Evolutionary conservation across 2,888 invertebrate species (phyloP), one percentile per base, ranked within the genome.

Genomic region (Trachelus troglodyta): DNA sequence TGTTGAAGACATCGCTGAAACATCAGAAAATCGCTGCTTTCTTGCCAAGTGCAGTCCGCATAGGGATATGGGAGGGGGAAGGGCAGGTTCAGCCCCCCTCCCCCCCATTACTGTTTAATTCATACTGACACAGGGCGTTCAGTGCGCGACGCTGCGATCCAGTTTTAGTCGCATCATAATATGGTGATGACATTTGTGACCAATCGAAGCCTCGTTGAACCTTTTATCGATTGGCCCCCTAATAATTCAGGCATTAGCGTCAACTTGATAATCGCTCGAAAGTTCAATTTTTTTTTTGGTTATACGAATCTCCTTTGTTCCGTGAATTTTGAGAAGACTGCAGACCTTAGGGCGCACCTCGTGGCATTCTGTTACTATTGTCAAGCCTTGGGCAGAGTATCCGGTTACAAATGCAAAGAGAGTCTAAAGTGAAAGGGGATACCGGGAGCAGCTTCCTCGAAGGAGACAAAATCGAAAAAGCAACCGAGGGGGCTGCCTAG

Each of bases 341-440:
- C 75, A 80, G 82, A 82, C 83, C 81, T 83, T 80, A 81, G 76
- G 78, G 69, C 76, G 77, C 73, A 75, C 77, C 79, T 35, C 83
- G 80, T 80, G 80, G 81, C 83, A 73, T 81, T 79, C 82, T 75
- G 79, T 82, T 79, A 73, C 81, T 82, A 83, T 83, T 83, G 82
- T 83, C 79, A 81, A 80, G 79, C 69, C 69, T 77, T 77, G 56
- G 37, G 69, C 15, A 69, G 69, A 69, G 81, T 79, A 79, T 83
- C 82, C 79, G 79, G 76, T 79, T 80, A 78, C 79, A 82, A 82
- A 78, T 79, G 79, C 71, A 71, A 71, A 34, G 71, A 71, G 71
- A 71, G 71, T 12, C 31, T 31, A 71, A n/a, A 31, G 78, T 31
- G 74, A 31, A 73, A 31, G 68, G 56, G 71, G 78, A 71, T 12